phyloP scores from a whole-genome alignment of 2,113 vertebrate species.

The Synchiropus splendidus region DNA sequence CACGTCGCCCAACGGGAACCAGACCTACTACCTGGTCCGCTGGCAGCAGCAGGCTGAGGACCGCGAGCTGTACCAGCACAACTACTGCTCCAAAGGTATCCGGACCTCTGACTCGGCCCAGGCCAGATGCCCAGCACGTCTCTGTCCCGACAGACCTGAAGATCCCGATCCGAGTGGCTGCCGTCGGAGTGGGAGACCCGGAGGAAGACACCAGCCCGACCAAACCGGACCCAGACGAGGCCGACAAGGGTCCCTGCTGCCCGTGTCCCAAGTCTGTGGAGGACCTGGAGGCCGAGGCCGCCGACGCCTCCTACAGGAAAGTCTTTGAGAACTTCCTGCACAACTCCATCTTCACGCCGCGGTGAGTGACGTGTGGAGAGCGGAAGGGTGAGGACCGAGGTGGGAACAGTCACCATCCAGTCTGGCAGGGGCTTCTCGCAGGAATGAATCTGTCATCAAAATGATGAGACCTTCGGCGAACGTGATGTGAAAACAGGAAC shows the following conservation, averaged over 20 bases:
- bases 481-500: no score
- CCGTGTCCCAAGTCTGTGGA: conserved; percentile 84
- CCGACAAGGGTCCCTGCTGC: conserved; percentile 82
- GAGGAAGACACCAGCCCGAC: conserved; percentile 81
- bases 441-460: no score
- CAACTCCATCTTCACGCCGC: conserved; percentile 91
- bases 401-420: no score
- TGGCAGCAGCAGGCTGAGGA: conserved; percentile 95
- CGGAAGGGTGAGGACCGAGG: no score
- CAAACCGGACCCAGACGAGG: conserved; percentile 69
- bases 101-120: background rate
- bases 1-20: conserved; percentile 84
- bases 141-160: conserved; percentile 71
- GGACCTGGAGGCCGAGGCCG: conserved; percentile 81
- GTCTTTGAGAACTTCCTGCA: conserved; percentile 97
- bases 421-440: no score
- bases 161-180: conserved; percentile 82
- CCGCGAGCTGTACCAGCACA: conserved; percentile 85
- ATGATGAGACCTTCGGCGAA: no score
- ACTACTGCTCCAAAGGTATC: conserved; percentile 95
- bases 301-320: conserved; percentile 87
- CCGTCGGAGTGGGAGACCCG: conserved; percentile 77
- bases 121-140: background rate
- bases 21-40: conserved; percentile 89
- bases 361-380: conserved; percentile 65